phyloP scores from a whole-genome alignment of 2,888 invertebrate species.

The Drosophila limbata region DNA sequence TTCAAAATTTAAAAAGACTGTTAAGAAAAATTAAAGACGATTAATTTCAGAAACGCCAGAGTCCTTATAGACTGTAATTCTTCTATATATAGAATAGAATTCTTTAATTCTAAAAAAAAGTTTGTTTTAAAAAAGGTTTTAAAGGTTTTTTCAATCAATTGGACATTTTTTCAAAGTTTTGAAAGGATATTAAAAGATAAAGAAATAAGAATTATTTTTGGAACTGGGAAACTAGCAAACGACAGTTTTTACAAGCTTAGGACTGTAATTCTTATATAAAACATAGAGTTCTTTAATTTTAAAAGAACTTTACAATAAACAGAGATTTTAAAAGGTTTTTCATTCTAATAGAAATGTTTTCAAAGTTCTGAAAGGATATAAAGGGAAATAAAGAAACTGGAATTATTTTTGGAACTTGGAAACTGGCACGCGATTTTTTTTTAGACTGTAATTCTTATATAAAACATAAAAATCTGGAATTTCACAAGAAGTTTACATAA shows the following conservation, averaged over 20 bases:
- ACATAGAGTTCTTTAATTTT: no score
- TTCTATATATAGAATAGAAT: neutral
- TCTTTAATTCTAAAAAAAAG: neutral
- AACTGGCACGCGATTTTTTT: no score
- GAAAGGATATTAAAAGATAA: neutral
- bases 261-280: no score
- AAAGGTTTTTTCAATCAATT: neutral
- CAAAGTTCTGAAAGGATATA: neutral
- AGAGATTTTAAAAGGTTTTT: no score
- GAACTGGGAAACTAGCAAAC: no score
- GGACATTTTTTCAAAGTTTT: neutral
- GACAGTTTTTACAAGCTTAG: no score
- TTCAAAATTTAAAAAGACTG: neutral
- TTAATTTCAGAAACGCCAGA: no score
- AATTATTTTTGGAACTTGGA: no score
- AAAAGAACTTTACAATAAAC: no score
- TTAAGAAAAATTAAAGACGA: no score
- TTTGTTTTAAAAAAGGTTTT: neutral
- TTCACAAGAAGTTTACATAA: neutral
- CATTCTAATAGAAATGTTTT: neutral
- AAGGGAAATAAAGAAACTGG: neutral
- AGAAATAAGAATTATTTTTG: neutral
- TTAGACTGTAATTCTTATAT: no score
- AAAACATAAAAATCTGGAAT: neutral
- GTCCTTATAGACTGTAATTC: neutral